Conservation (phyloP, 2,113 vertebrate genomes). For the Ariopsis seemanni region DNA sequence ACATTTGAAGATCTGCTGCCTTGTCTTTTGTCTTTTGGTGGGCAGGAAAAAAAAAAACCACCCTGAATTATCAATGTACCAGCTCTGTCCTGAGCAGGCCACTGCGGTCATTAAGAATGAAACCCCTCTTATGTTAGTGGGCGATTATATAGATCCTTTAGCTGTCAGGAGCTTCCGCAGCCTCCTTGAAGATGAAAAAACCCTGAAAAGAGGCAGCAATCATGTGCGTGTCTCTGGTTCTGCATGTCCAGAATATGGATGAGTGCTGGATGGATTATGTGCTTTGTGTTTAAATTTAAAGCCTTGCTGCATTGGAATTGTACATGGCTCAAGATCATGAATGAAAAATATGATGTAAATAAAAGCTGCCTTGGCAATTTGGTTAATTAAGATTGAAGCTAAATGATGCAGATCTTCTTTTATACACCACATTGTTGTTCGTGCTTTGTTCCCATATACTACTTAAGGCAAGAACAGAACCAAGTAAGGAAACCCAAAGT, state of each 20-base stretch:
- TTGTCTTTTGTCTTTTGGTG: not conserved
- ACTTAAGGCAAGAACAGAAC: not conserved
- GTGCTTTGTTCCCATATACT: not conserved
- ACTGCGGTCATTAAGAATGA: slow-evolving; percentile 12
- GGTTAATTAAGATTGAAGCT: not conserved
- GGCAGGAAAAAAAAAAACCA: not conserved
- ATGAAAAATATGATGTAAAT: not conserved
- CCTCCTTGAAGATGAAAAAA: not conserved
- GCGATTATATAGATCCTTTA: not conserved
- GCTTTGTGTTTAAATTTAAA: slow-evolving; percentile 8
- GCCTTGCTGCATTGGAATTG: not conserved
- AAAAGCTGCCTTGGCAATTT: not conserved
- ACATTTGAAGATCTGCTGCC: not conserved
- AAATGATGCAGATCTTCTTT: not conserved
- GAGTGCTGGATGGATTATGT: not conserved
- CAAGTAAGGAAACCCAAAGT: not conserved
- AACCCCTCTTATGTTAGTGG: not conserved
- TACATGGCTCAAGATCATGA: not conserved
- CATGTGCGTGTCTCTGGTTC: not conserved
- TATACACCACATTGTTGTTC: not conserved
- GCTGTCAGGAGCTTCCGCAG: not conserved
- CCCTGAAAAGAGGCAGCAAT: not conserved
- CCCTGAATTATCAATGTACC: not conserved
- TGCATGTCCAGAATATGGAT: slow-evolving; percentile 8
- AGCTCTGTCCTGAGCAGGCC: not conserved